phyloP scores from a whole-genome alignment of 1,140 invertebrate genomes.

The Eriocheir sinensis region DNA sequence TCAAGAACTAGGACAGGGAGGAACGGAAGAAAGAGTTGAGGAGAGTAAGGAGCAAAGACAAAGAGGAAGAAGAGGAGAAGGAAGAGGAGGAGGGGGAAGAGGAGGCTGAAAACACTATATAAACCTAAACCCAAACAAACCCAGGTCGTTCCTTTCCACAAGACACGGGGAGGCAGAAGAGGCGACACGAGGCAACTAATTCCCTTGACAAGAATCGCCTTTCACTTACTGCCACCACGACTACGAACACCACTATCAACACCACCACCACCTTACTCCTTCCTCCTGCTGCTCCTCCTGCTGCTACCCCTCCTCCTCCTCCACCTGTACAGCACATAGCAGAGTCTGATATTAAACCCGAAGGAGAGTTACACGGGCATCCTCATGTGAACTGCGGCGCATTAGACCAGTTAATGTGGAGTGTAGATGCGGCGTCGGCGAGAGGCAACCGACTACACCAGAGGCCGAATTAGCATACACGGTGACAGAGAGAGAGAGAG shows the following conservation, averaged over 20 bases:
- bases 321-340: background rate
- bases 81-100: background rate
- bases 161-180: too few relatives aligned
- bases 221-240: background rate
- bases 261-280: background rate
- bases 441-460: background rate
- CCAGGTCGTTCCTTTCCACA: too few relatives aligned
- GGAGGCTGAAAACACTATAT: too few relatives aligned
- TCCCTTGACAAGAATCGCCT: background rate
- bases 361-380: background rate
- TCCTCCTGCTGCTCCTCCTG: background rate
- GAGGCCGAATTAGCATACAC: too few relatives aligned
- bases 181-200: background rate
- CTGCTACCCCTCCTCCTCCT: background rate
- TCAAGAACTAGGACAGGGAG: too few relatives aligned
- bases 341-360: background rate
- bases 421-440: background rate
- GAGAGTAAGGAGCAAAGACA: background rate
- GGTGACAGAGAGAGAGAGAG: background rate
- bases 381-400: background rate
- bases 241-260: too few relatives aligned
- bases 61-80: background rate
- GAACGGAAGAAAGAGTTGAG: too few relatives aligned
- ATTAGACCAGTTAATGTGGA: slow-evolving; percentile 25
- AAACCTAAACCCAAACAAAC: too few relatives aligned